phyloP scores from a whole-genome alignment of 2,113 vertebrate species.

The Sprattus sprattus region DNA sequence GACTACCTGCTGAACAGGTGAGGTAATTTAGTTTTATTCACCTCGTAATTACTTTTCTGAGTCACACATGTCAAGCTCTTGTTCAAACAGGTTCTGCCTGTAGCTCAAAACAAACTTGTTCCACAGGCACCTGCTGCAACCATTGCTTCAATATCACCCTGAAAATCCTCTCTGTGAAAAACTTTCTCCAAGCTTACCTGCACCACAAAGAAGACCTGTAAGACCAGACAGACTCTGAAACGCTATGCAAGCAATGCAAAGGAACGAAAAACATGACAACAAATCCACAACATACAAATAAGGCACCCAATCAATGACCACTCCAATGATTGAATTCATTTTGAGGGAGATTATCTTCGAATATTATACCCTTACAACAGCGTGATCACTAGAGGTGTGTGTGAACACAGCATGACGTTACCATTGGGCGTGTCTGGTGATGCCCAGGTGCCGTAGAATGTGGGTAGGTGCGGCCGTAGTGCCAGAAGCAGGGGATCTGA shows the following conservation, averaged over 20 bases:
- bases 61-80: background rate
- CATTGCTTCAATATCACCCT: background rate
- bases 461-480: slow-evolving; percentile 86
- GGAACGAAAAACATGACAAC: background rate
- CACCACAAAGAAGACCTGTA: background rate
- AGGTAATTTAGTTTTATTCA: background rate
- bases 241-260: background rate
- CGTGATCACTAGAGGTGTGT: background rate
- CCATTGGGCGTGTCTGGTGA: slow-evolving; percentile 87
- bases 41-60: background rate
- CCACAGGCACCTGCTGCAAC: background rate
- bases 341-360: no score
- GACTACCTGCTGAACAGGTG: background rate
- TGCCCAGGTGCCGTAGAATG: slow-evolving; percentile 91
- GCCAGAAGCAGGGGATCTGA: slow-evolving; percentile 81
- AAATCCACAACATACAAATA: background rate
- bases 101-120: background rate
- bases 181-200: no score
- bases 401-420: slow-evolving; percentile 51
- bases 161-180: no score
- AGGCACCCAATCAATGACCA: no score
- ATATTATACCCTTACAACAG: no score
- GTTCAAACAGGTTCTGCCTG: background rate
- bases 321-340: no score
- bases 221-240: background rate